Percentiles rank a stretch among this genome's conserved stretches.
phyloP scores from a whole-genome alignment of 1,140 invertebrate genomes.

The Antheraea mylitta region DNA sequence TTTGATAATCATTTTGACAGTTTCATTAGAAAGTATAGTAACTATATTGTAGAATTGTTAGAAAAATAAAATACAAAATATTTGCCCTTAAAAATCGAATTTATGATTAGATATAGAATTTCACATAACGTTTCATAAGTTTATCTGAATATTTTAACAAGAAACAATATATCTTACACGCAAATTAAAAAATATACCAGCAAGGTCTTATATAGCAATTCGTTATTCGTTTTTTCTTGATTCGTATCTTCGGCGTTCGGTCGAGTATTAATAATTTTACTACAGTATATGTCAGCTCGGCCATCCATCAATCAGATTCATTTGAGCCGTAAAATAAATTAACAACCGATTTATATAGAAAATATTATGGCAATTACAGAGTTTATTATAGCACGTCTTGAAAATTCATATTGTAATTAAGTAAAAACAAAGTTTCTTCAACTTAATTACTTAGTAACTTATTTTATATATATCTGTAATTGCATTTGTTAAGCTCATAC shows the following conservation, averaged over 20 bases:
- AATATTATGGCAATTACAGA: constrained; percentile 1
- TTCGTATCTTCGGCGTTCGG: neutral
- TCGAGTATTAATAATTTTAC: neutral
- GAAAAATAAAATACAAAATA: no score
- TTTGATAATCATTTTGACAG: no score
- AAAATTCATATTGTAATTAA: neutral
- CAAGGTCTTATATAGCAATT: neutral
- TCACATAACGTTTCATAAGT: neutral
- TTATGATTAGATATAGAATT: neutral
- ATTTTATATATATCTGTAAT: no score
- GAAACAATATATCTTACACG: neutral
- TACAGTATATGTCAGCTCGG: constrained; percentile 2
- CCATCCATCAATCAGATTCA: constrained; percentile 2
- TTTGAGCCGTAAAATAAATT: constrained; percentile 3
- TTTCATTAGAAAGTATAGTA: no score
- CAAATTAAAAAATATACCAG: neutral
- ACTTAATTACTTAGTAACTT: neutral
- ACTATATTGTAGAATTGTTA: no score
- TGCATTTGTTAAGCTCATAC: no score
- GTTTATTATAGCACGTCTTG: neutral
- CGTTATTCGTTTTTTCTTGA: neutral
- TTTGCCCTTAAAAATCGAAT: no score
- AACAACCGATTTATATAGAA: constrained; percentile 1
- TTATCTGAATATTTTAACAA: neutral
- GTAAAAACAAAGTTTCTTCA: neutral